Evolutionary conservation across 2,113 vertebrate species (phyloP), one percentile per base, ranked within the genome.

Genomic region (Danio rerio): DNA sequence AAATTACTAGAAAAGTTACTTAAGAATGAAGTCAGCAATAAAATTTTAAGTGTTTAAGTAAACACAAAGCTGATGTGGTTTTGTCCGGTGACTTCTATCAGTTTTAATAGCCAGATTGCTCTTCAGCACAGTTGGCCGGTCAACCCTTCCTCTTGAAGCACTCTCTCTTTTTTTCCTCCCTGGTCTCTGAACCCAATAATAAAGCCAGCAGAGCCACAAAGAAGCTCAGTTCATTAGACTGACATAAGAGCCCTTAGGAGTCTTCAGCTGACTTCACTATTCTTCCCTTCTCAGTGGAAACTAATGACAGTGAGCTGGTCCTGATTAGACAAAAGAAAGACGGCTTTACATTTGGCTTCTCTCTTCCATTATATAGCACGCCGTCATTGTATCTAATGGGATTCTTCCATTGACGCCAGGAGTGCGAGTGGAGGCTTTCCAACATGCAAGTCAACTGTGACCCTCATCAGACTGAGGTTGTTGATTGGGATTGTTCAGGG

Each of bases 171-270:
- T 18, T 71, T 71, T 16, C 69, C 49, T 9, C 87, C 31, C 91
- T 73, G n/a, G 50, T 47, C 80, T 59, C 83, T 40, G 20, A 90
- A 87, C 81, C 89, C 88, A 88, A 86, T 89, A 86, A 89, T 75
- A 91, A 86, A 88, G 84, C 80, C 76, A 50, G 84, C 83, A 88
- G 83, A 81, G 87, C 88, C 87, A 92, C 92, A 93, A 93, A 92
- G 91, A 92, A 85, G 89, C 87, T 87, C 88, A 88, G 92, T 93
- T 94, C 92, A 94, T 93, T 93, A 93, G 91, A 90, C 91, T 92
- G 90, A 92, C 93, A 93, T 89, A 92, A 31, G 89, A 89, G 89
- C 91, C 90, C 91, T 88, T 86, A 92, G 91, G 86, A 90, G 88
- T 88, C 81, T 86, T 74, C 84, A 9, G 87, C 88, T 90, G 89